These are phyloP conservation scores for Teleogryllus occipitalis DNA, from an alignment of 1,140 invertebrate species.

Conservation along the genomic window DNA sequence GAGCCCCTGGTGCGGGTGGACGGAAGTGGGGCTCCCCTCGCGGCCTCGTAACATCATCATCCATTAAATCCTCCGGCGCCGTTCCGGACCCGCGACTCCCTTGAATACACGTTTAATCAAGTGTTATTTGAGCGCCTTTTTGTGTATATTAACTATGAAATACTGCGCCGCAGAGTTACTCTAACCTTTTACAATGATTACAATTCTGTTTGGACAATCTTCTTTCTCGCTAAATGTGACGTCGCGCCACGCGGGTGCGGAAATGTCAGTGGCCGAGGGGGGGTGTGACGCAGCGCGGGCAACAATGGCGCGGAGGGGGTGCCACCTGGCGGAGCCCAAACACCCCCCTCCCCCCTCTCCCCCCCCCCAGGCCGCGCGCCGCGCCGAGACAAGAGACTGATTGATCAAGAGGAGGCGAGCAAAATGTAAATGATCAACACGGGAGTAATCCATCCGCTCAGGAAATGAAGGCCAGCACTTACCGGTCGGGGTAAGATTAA, in stretches of 20 bases:
- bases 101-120: constrained; percentile 33
- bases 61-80: constrained; percentile 17
- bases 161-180: constrained; percentile 15
- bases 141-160: constrained; percentile 20
- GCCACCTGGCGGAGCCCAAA: not conserved
- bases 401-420: not conserved
- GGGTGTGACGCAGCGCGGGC: not conserved
- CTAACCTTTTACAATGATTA: constrained; percentile 34
- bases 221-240: not conserved
- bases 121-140: constrained; percentile 31
- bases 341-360: not conserved
- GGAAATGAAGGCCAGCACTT: not conserved
- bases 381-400: not conserved
- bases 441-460: not conserved
- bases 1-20: not conserved
- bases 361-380: too few relatives aligned
- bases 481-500: too few relatives aligned
- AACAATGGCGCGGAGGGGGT: not conserved
- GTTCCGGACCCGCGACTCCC: constrained; percentile 31
- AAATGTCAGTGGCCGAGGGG: constrained; percentile 11
- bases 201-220: constrained; percentile 23
- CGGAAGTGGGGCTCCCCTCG: not conserved
- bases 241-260: not conserved
- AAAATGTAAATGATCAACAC: not conserved
- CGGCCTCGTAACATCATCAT: constrained; percentile 15